Percentiles rank a stretch among this genome's conserved stretches.
These are phyloP conservation scores for Eretmochelys imbricata DNA, from an alignment of 2,113 vertebrate genomes.

Conservation along the genomic window DNA sequence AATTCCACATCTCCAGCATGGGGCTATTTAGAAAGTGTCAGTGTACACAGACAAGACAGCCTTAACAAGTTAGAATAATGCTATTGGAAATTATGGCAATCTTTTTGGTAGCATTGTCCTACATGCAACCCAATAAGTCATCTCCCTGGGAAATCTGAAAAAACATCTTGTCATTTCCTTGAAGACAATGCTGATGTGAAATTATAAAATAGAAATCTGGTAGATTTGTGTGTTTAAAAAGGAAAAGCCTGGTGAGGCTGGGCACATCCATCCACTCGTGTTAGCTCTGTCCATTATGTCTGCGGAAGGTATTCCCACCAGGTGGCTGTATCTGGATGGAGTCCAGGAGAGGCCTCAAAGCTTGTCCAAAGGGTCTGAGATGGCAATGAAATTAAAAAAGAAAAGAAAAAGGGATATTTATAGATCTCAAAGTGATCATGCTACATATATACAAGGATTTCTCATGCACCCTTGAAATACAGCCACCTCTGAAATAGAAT, in stretches of 20 bases:
- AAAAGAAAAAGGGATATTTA: not conserved
- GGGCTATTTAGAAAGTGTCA: constrained; percentile 68
- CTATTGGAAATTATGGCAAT: constrained; percentile 77
- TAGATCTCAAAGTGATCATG: not conserved
- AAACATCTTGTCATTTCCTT: constrained; percentile 61
- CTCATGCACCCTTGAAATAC: not conserved
- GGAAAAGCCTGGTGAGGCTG: constrained; percentile 75
- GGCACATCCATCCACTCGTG: constrained; percentile 59
- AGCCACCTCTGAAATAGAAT: not conserved
- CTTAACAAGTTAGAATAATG: constrained; percentile 81
- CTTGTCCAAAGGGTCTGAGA: constrained; percentile 93
- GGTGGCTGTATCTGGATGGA: constrained; percentile 89
- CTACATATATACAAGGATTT: not conserved
- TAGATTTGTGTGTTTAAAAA: constrained; percentile 80
- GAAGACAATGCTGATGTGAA: constrained; percentile 80
- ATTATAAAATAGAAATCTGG: constrained; percentile 85
- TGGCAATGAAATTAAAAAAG: constrained; percentile 40
- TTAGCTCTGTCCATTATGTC: constrained; percentile 90
- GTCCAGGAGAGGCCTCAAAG: constrained; percentile 90
- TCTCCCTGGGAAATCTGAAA: constrained; percentile 77
- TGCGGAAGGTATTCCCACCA: constrained; percentile 86
- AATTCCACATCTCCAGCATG: constrained; percentile 61
- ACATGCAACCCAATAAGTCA: constrained; percentile 76
- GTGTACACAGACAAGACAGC: constrained; percentile 77
- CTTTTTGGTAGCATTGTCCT: constrained; percentile 74